These are phyloP conservation scores for Mesorhabditis sp. DNA, from an alignment of 2,888 invertebrate genomes.

Conservation along the genomic window DNA sequence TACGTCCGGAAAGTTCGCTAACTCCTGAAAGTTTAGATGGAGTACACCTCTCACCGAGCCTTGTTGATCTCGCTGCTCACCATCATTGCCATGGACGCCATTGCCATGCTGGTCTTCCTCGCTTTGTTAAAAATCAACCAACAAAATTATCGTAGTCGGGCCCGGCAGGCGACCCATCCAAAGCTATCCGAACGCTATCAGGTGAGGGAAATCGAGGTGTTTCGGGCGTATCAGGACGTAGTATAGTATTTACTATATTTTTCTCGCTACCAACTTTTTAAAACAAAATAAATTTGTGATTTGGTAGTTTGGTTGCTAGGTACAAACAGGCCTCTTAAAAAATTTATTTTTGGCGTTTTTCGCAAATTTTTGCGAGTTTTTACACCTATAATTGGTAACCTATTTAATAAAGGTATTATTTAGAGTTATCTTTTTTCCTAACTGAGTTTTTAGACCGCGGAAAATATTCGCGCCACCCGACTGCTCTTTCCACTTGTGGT, in stretches of 20 bases:
- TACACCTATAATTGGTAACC: too few species aligned
- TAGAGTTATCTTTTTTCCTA: not conserved
- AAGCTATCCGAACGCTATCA: not conserved
- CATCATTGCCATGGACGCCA: not conserved
- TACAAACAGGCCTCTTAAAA: too few species aligned
- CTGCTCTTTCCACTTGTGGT: not conserved
- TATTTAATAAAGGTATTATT: too few species aligned
- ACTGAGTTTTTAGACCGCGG: not conserved
- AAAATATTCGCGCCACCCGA: not conserved
- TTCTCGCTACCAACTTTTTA: too few species aligned
- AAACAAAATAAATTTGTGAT: too few species aligned
- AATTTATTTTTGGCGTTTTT: too few species aligned
- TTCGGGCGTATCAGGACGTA: too few species aligned
- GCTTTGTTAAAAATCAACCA: not conserved
- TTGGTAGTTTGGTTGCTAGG: too few species aligned
- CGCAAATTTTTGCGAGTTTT: too few species aligned
- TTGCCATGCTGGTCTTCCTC: conserved; percentile 1
- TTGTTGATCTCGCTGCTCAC: not conserved
- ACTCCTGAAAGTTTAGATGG: not conserved
- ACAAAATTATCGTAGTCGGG: not conserved
- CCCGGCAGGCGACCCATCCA: not conserved
- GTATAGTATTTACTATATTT: too few species aligned
- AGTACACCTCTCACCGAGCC: not conserved
- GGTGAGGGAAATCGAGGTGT: not conserved
- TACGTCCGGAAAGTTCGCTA: not conserved